Evolutionary conservation across 2,113 vertebrate species (phyloP), one percentile per base, ranked within the genome.

Genomic region (Desmodus rotundus): DNA sequence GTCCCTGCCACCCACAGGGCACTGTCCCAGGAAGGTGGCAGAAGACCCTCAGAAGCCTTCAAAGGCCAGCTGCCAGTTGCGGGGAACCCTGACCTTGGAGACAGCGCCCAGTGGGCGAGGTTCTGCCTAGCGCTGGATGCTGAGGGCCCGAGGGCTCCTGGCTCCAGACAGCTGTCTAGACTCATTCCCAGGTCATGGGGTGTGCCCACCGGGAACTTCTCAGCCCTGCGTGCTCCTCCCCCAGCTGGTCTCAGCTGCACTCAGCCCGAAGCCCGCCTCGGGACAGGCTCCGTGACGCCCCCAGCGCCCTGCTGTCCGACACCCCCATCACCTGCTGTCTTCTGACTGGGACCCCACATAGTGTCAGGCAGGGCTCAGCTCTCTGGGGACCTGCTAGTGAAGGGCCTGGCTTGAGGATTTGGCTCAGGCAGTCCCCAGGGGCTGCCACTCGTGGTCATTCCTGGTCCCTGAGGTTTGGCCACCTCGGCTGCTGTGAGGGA

Each of bases 311-410:
- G 73, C 31, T 20, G 19, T 20, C 19, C 52, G 17, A 20, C 38
- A 26, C 14, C 28, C 33, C 14, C 5, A 2, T 17, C 78, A 22
- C 28, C 7, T 20, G 1, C 36, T n/a, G 7, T 20, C 52, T n/a
- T 47, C 56, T 22, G 11, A 33, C 70, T 16, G 14, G 28, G 77
- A n/a, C 41, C 43, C 15, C n/a, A 9, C 56, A 5, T 38, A 10
- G 7, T 0, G 17, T n/a, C 36, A 8, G 28, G 19, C 43, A 33
- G 2, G 4, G 0, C 47, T 3, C 9, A 38, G 58, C 56, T 22
- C 72, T 19, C n/a, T 11, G 26, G 77, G 38, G 20, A 36, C 33
- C 24, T 7, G 28, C 8, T 4, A 14, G 20, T 0, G 20, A 56
- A 15, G 47, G 7, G 28, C 54, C n/a, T 1, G 2, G 12, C 61